Evolutionary conservation across 2,797 vertebrate genomes (phyloP), one percentile per base, ranked within the genome.

Genomic region (Malurus splendens): DNA sequence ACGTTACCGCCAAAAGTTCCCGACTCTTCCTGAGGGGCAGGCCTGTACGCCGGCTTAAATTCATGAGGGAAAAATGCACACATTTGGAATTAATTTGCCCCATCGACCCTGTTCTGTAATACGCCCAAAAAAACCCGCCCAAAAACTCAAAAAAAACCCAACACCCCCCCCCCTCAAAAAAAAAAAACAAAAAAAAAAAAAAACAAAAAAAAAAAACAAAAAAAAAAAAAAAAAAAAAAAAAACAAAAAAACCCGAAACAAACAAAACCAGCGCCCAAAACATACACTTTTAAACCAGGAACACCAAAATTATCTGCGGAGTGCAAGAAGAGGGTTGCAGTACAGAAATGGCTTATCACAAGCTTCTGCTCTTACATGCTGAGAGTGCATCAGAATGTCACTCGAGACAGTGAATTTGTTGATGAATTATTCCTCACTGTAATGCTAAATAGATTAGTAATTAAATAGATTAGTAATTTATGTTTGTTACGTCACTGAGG

Each of bases 1-100:
- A 0, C 3, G 7, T 14, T 32, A 20, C 12, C 2, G 14, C 7
- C 20, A 2, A 5, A 36, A 45, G 44, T 2, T 25, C 30, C 7
- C 8, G 11, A 7, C 12, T 20, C 2, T 12, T 9, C 14, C 10
- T 76, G 2, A 44, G 44, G 18, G 39, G 24, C 5, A 0, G 4
- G 7, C 18, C 45, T 22, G 16, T 12, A 6, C 2, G 22, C 8
- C 5, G 2, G 3, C 5, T 36, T 5, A 9, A 10, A 5, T 28
- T 18, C 45, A 0, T 52, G 51, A 68, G 33, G 67, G 7, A 33
- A 76, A 87, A 48, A 10, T 4, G 12, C 1, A 0, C 1, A 0
- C 2, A 1, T 65, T 22, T 4, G 7, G 9, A 45, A 12, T 22
- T 19, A 3, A 23, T 54, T 22, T 45, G 19, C 8, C 16, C 5